A percentile compares a stretch with the other conserved stretches of the same genome.
Conservation (phyloP, 2,888 invertebrate genomes). For the Heteropelma amictum region DNA sequence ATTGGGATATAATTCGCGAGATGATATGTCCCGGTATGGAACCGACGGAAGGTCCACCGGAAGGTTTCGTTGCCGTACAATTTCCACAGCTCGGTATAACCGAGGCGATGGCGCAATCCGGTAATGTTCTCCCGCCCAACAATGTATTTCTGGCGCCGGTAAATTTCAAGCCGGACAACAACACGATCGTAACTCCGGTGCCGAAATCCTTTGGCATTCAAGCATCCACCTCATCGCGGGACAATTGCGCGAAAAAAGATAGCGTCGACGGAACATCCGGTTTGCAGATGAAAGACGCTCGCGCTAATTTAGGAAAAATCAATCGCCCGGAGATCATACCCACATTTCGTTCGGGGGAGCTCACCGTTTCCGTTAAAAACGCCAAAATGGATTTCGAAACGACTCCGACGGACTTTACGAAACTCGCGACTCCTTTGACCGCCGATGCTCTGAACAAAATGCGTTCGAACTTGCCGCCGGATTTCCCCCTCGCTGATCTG, state of each 20-base stretch:
- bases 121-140: constrained; percentile 83
- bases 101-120: constrained; percentile 87
- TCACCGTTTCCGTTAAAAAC: constrained; percentile 75
- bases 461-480: constrained; percentile 63
- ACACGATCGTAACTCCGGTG: constrained; percentile 69
- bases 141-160: constrained; percentile 88
- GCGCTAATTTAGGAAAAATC: constrained; percentile 34
- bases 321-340: constrained; percentile 69
- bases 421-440: constrained; percentile 64
- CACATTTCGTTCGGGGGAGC: constrained; percentile 73
- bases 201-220: constrained; percentile 71
- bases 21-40: constrained; percentile 86
- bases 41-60: constrained; percentile 74
- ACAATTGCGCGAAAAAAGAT: constrained; percentile 66
- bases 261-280: constrained; percentile 43
- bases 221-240: constrained; percentile 67
- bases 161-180: constrained; percentile 73
- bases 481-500: constrained; percentile 73
- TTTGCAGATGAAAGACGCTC: constrained; percentile 54
- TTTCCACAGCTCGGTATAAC: constrained; percentile 85
- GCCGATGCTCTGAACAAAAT: constrained; percentile 66
- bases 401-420: constrained; percentile 69
- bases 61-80: constrained; percentile 84
- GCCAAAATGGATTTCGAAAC: constrained; percentile 73
- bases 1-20: constrained; percentile 90